Evolutionary conservation across 2,797 vertebrate species (phyloP), one percentile per base, ranked within the genome.

Genomic region (Columba guinea): DNA sequence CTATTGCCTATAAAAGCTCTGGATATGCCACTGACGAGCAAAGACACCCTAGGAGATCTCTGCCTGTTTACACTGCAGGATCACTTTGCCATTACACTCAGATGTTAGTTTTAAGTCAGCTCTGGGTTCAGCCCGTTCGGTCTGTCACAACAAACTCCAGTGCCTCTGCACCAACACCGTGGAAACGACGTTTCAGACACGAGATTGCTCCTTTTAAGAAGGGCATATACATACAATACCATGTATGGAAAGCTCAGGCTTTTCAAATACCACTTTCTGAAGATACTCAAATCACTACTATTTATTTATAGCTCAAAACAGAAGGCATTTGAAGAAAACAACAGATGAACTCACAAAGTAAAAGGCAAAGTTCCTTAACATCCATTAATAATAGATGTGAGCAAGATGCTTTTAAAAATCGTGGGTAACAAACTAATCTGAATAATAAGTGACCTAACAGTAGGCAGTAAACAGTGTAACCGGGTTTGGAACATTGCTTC

Each of bases 391-490:
- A 92, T 73, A 95, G 67, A 95, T 51, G 95, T 96, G 92, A 96
- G 71, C 88, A 89, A 8, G 22, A 87, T 5, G 90, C 89, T 97
- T 97, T 95, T 90, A 94, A 95, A 94, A 97, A 96, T 94, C 96
- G 88, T 89, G 96, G 90, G 89, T 96, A 97, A 97, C 94, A 97
- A 97, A 96, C 95, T 97, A 92, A 97, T 97, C 95, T 96, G 93
- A 96, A 92, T 97, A 95, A 96, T 96, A 97, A 94, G 84, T 93
- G 92, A 97, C 90, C 94, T 98, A 97, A 95, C 97, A 97, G 97
- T 92, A 97, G 95, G 94, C 91, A 97, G 96, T 95, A 96, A 97
- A 97, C 95, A 95, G 87, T 97, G 96, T 93, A 97, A 97, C 94
- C 90, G 90, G 87, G 91, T 96, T 97, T 97, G 90, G 95, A 93